A percentile compares a stretch with the other conserved stretches of the same genome.
Evolutionary conservation across 2,113 vertebrate species (phyloP).

Genomic region (Chascanopsetta lugubris): DNA sequence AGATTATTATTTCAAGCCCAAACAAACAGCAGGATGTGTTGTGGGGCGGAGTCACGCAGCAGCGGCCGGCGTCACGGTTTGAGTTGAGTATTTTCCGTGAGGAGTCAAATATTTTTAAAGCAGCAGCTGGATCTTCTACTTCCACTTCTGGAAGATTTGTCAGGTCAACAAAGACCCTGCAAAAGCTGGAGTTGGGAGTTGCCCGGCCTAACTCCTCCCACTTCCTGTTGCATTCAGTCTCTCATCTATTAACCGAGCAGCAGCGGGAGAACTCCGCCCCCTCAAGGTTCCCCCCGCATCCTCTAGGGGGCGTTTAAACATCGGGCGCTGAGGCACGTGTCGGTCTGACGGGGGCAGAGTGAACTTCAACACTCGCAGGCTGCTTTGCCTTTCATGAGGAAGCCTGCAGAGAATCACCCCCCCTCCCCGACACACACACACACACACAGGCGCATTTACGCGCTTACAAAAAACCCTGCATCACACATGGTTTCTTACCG

Average conservation of each 20-base stretch:
- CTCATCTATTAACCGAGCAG: no score
- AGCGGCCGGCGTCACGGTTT: not conserved
- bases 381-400: slow-evolving; percentile 68
- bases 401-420: slow-evolving; percentile 48
- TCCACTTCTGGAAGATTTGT: no score
- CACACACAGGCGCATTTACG: not conserved
- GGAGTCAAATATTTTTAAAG: not conserved
- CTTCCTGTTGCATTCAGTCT: no score
- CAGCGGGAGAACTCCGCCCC: no score
- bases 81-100: not conserved
- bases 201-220: no score
- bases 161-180: no score
- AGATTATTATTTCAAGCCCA: no score
- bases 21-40: not conserved
- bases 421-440: not conserved
- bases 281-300: slow-evolving; percentile 6
- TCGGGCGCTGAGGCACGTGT: no score
- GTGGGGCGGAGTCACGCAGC: not conserved
- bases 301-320: slow-evolving; percentile 53
- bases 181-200: no score
- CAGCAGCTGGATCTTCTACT: not conserved
- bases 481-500: not conserved
- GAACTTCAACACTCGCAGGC: slow-evolving; percentile 59
- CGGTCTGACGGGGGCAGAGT: slow-evolving; percentile 60
- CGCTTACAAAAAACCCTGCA: no score